Evolutionary conservation across 2,888 invertebrate species (phyloP), one percentile per base, ranked within the genome.

Genomic region (Steinernema hermaphroditum): DNA sequence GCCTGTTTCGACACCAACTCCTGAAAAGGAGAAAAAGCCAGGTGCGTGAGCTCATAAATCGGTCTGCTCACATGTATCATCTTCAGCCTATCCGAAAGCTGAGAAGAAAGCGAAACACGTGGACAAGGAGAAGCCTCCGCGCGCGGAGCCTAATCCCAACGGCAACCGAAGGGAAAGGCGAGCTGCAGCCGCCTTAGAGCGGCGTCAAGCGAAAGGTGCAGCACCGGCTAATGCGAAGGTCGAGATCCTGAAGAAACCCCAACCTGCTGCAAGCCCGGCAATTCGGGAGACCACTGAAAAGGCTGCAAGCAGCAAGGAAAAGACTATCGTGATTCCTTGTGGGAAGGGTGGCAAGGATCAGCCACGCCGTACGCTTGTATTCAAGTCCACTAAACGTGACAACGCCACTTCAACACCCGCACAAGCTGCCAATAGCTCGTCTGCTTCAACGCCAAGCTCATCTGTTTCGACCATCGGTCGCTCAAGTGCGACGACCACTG

Each of bases 161-260:
- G 62, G 62, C 27, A 62, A 62, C 34, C 62, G 62, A 9, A 1
- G 62, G 34, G 62, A 62, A n/a, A 4, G 62, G 14, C 27, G n/a
- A 34, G 62, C 62, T 2, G 62, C 62, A 1, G 62, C 62, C 1
- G 62, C 62, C 16, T 16, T n/a, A 16, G 62, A 62, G 16, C 62
- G 62, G 8, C 62, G 62, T 1, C 32, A 62, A 2, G 46, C 46
- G 19, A 50, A 50, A 2, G 2, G 9, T 2, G 24, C 50, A 50
- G 9, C n/a, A 50, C n/a, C n/a, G n/a, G 24, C 19, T 12, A n/a
- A 9, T 8, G 32, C 6, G 34, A 62, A 62, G 32, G 34, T 8
- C 16, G 62, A 62, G 2, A 14, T 16, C 1, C 1, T 32, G 32
- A 32, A 24, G 16, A 62, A 62, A 16, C 1, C 50, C 22, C 16